Conservation (phyloP, 2,113 vertebrate species). For the Mastomys coucha region DNA sequence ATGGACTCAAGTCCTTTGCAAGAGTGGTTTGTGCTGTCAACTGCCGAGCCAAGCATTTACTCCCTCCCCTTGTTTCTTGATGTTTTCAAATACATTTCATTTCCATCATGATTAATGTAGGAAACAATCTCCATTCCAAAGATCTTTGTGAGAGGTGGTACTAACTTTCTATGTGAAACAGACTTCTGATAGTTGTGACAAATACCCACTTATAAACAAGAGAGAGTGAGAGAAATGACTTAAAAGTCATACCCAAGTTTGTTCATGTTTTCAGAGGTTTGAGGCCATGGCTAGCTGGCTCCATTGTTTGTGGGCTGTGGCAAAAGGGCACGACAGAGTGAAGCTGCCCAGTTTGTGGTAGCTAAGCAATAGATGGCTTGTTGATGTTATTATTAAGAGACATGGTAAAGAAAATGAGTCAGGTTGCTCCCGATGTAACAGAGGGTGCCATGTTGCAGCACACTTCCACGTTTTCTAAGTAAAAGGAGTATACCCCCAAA, state of each 20-base stretch:
- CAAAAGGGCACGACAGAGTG: background rate
- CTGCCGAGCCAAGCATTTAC: background rate
- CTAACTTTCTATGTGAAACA: background rate
- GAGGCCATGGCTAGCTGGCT: background rate
- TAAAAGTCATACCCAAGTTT: background rate
- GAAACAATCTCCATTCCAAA: background rate
- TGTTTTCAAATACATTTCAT: constrained; percentile 1
- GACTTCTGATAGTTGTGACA: background rate
- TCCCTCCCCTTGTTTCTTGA: background rate
- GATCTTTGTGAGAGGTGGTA: background rate
- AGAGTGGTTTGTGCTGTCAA: background rate
- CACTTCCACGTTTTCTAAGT: background rate
- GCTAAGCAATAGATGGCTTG: background rate
- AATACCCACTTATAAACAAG: background rate
- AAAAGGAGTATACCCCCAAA: background rate
- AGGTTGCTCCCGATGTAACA: background rate
- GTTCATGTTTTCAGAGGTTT: background rate
- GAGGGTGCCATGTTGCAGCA: background rate
- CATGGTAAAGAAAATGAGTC: background rate
- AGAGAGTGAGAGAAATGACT: background rate
- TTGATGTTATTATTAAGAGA: background rate
- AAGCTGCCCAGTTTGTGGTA: background rate
- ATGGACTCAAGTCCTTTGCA: background rate
- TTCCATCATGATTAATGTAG: background rate
- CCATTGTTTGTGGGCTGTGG: background rate